A percentile compares a stretch with the other conserved stretches of the same genome.
phyloP scores from a whole-genome alignment of 2,888 invertebrate species.

The Operophtera brumata region DNA sequence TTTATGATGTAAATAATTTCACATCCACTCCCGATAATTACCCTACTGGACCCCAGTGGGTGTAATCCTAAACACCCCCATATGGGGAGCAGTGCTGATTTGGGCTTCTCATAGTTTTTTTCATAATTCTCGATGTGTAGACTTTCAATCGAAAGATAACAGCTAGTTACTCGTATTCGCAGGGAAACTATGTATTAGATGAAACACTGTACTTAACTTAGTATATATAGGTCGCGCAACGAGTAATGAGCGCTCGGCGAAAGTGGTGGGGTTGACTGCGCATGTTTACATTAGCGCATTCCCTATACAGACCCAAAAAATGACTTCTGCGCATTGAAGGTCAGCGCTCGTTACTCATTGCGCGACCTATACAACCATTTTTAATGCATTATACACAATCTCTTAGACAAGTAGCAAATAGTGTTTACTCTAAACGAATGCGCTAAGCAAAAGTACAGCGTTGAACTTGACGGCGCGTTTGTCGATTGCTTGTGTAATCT shows the following conservation, averaged over 20 bases:
- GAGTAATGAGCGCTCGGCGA: no score
- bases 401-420: neutral
- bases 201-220: neutral
- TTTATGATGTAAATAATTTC: neutral
- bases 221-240: no score
- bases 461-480: no score
- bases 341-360: no score
- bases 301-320: no score
- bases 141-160: slow-evolving; percentile 20
- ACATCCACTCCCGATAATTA: neutral
- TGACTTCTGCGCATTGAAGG: no score
- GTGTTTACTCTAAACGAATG: neutral
- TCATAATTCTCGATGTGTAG: neutral
- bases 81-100: neutral
- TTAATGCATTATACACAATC: neutral
- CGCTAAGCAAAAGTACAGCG: neutral
- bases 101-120: neutral
- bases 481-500: no score
- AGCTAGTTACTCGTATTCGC: neutral
- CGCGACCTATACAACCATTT: neutral
- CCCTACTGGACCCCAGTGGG: neutral
- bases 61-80: neutral
- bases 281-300: no score
- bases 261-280: no score
- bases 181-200: neutral